Base-by-base conservation (phyloP, 2,888 invertebrate genomes). In the Geotrupes spiniger region DNA sequence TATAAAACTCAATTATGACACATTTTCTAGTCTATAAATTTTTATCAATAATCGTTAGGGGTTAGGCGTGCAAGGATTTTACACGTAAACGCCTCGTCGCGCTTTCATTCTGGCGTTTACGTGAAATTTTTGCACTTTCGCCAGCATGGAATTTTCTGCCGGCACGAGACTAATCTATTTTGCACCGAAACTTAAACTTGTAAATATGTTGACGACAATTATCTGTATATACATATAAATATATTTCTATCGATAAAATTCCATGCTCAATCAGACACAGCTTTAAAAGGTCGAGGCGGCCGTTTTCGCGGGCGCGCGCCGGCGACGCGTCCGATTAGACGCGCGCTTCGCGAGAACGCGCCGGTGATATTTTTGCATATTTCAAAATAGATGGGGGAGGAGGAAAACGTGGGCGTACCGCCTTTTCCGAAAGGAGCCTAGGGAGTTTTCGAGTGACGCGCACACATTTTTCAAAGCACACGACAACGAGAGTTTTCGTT, bases 351-450 rank as follows among this genome's bases (percentile, higher is more conserved):
- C n/a, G n/a, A n/a, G n/a, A n/a, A n/a, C n/a, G n/a, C n/a, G n/a
- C n/a, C n/a, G 11, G 33, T 33, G 14, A 33, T 33, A 33, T 33
- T 33, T 33, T 33, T 33, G 11, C 33, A 33, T 33, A 12, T 10
- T 15, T 33, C 33, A 15, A 33, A 12, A 12, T 6, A 10, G 15
- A 33, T 33, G n/a, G n/a, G n/a, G n/a, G n/a, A n/a, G n/a, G n/a
- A n/a, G 10, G 10, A 29, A 11, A 29, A n/a, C 9, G 4, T 4
- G 11, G 10, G 11, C 12, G 29, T 29, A 11, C 10, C 10, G 29
- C 2, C 10, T 11, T 11, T 29, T 29, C 29, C 10, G 29, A 11
- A 29, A 29, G 10, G 11, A 29, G 29, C 29, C 12, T 29, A 11
- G 11, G 10, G 29, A 29, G 11, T 10, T 29, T 29, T 29, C 12